These are phyloP conservation scores for Cyclopterus lumpus DNA, from an alignment of 2,797 vertebrate species.

Conservation along the genomic window DNA sequence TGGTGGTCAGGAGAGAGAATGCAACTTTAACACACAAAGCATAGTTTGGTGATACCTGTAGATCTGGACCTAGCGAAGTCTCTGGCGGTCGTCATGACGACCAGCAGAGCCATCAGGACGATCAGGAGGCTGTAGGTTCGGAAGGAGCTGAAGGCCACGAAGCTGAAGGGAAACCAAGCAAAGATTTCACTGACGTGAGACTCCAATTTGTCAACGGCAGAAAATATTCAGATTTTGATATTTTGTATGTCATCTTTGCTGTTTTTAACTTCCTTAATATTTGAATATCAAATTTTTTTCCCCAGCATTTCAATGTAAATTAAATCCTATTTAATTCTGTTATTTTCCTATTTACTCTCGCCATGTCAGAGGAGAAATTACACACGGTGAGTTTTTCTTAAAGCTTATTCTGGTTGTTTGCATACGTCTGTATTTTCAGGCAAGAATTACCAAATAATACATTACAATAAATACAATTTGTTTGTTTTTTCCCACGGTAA, in stretches of 20 bases:
- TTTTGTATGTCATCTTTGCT: not conserved
- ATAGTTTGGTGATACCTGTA: conserved; percentile 62
- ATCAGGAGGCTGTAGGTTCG: conserved; percentile 71
- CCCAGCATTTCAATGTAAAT: not conserved
- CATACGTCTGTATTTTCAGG: not conserved
- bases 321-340: not conserved
- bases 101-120: conserved; percentile 65
- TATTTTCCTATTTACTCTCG: not conserved
- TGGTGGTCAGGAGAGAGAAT: too few species aligned
- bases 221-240: not conserved
- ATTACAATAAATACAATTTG: not conserved
- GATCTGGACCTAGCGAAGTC: conserved; percentile 66
- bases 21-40: too few species aligned
- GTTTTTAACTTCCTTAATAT: too few species aligned
- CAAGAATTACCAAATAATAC: not conserved
- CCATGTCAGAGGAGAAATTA: too few species aligned
- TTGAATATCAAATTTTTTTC: not conserved
- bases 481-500: not conserved
- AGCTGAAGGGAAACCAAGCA: conserved; percentile 60
- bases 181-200: not conserved
- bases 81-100: conserved; percentile 58
- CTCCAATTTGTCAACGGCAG: not conserved
- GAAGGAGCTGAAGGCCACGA: conserved; percentile 72
- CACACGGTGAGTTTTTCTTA: too few species aligned
- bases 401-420: too few species aligned